Evolutionary conservation across 2,113 vertebrate species (phyloP), one percentile per base, ranked within the genome.

Genomic region (Pelecanus crispus): DNA sequence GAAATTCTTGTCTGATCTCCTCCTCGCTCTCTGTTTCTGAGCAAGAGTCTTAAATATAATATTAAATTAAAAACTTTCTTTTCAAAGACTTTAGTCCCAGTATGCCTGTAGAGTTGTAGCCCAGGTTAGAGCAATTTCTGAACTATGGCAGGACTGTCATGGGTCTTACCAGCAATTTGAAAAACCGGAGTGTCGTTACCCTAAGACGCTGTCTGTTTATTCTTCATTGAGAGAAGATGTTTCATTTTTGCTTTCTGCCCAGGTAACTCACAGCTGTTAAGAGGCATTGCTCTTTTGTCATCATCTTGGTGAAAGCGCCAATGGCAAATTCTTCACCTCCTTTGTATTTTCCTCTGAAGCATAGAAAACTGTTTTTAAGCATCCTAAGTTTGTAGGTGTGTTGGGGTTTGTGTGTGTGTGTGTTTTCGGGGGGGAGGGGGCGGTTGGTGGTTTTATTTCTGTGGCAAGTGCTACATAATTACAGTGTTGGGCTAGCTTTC

Each of bases 171-270:
- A 75, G 18, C 6, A 19, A 4, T 63, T 59, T n/a, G 29, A 19
- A 24, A 78, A 90, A 11, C 2, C 32, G 21, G 9, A 6, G 7
- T 63, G 28, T 49, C 0, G 0, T n/a, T 73, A 10, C 21, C 4
- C 7, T 29, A 17, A 81, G 17, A 7, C 2, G 14, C 6, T 59
- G 8, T 62, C 36, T 44, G 3, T 49, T 75, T 36, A 24, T 59
- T 52, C 34, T 47, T 62, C 4, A 5, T 2, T 29, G 11, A 71
- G 16, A 73, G 24, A 31, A 32, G 42, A 9, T 13, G 10, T 53
- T 16, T 3, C 16, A 29, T 1, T 25, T 16, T 15, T 56, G 26
- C 9, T 75, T 84, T 68, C 13, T 70, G 44, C 9, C 22, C 15
- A 18, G 32, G 29, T 68, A 77, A 7, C 16, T 62, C 17, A 7